A percentile compares a stretch with the other conserved stretches of the same genome.
Conservation (phyloP, 2,888 invertebrate genomes). For the Tenthredo amoena region DNA sequence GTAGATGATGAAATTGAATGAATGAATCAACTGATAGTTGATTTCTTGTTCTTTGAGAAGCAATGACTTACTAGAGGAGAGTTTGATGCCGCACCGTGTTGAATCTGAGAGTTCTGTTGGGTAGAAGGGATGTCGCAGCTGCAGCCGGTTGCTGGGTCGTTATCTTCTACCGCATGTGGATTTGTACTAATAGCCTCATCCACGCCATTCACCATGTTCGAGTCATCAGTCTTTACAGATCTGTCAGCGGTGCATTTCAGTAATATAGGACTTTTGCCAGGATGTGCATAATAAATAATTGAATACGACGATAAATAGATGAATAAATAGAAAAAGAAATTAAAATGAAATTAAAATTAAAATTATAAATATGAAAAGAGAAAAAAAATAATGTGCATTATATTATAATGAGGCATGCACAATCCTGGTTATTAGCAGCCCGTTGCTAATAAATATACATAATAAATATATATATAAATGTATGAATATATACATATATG, state of each 20-base stretch:
- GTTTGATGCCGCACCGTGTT: conserved; percentile 70
- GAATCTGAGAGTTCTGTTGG: conserved; percentile 74
- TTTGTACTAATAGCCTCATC: conserved; percentile 76
- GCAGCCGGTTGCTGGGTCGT: conserved; percentile 74
- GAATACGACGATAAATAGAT: background rate
- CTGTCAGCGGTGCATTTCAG: conserved; percentile 83
- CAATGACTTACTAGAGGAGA: conserved; percentile 73
- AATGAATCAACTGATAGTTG: background rate
- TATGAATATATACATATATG: background rate
- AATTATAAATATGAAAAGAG: background rate
- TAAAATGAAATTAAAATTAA: background rate
- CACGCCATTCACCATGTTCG: conserved; percentile 74
- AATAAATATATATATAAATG: background rate
- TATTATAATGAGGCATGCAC: conserved; percentile 27
- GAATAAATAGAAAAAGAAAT: background rate
- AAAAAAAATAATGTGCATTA: conserved; percentile 28
- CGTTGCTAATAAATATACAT: background rate
- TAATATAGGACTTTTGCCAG: conserved; percentile 69
- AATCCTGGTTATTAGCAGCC: background rate
- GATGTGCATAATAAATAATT: conserved; percentile 58
- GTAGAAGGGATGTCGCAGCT: conserved; percentile 72
- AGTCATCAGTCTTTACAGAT: conserved; percentile 85
- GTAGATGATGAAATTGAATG: background rate
- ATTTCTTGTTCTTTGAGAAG: background rate
- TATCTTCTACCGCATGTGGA: conserved; percentile 72